Conservation (phyloP, 2,888 invertebrate species). For the Sesia bembeciformis region DNA sequence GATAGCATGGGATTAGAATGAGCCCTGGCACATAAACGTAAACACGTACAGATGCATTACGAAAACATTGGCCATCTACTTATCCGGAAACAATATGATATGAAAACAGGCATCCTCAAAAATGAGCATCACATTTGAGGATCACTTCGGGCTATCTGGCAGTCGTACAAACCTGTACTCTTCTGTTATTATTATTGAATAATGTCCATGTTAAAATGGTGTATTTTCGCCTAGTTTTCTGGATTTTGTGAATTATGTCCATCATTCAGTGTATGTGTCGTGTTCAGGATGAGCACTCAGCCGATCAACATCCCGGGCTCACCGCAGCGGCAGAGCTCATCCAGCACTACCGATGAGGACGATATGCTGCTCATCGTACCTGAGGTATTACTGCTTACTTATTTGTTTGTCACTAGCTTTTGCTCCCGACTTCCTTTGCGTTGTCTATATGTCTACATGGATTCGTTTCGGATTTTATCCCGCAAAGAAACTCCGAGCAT, state of each 20-base stretch:
- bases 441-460: background rate
- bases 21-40: no score
- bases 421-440: background rate
- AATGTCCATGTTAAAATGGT: no score
- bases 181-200: no score
- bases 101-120: no score
- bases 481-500: no score
- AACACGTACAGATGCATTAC: no score
- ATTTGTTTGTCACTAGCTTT: background rate
- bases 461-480: background rate
- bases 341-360: conserved; percentile 60
- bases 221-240: background rate
- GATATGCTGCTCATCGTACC: conserved; percentile 59
- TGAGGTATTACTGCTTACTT: conserved; percentile 24
- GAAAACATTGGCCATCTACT: no score
- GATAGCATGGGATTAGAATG: no score
- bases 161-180: no score
- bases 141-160: no score
- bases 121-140: no score
- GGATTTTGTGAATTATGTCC: background rate
- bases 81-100: no score
- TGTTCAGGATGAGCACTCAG: conserved; percentile 55
- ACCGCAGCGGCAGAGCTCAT: conserved; percentile 59
- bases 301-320: conserved; percentile 79
- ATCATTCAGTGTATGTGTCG: background rate